Base-by-base conservation (phyloP, 2,888 invertebrate genomes). In the Apodemia zela region DNA sequence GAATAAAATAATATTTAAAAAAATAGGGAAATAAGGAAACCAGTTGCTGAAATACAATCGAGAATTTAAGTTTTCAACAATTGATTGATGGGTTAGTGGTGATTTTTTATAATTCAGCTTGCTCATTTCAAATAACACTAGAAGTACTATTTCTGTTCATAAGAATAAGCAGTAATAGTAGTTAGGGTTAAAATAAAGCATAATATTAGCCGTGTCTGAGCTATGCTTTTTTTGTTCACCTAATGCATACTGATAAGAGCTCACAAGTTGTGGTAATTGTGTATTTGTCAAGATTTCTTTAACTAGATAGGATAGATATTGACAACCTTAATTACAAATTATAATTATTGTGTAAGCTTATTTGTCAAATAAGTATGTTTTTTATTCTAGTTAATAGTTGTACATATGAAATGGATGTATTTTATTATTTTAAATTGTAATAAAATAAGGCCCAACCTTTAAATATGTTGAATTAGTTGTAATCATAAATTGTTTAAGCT, bases 201-300 rank as follows among this genome's bases (percentile, higher is more conserved):
- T 38, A 38, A 38, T 38, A 38, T 13, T 38, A 4, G 15, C 38
- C 4, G 4, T 38, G 17, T 49, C 49, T 18, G 51, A 18, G 51
- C 21, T 51, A 51, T 51, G 51, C 51, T 18, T 51, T 51, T 38
- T 49, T 10, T 51, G 51, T 51, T 5, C 51, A 51, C 10, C 18
- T 13, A 18, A 18, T 79, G 76, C 77, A 78, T 75, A 76, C 61
- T 68, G 67, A 69, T 66, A 75, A 69, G 74, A 77, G 74, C 76
- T 80, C 76, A 77, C 68, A 75, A 77, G 73, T 70, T 73, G 51
- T 51, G 51, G 51, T 51, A 51, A 51, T 13, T 38, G 38, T 38
- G 38, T 38, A 15, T 38, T 38, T 51, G 13, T 51, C 13, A 51
- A 51, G 51, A 51, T 51, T 51, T 18, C 11, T 11, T 21, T 51